A percentile compares a stretch with the other conserved stretches of the same genome.
These are phyloP conservation scores for Drosophila albomicans DNA, from an alignment of 1,140 invertebrate species.

Conservation along the genomic window DNA sequence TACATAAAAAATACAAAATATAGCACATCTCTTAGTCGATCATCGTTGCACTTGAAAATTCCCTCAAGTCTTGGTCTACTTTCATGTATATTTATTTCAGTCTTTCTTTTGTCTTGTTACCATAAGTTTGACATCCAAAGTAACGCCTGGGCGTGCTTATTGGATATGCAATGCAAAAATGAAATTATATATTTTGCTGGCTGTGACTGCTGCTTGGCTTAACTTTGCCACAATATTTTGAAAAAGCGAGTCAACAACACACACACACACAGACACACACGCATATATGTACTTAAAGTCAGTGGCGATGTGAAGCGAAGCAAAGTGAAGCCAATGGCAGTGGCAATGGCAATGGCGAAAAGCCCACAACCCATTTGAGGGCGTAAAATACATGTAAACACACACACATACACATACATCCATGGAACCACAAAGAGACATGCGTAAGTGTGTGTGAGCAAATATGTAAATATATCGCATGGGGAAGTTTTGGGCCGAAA, in stretches of 20 bases:
- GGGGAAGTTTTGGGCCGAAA: constrained; percentile 23
- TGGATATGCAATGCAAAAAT: constrained; percentile 74
- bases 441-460: constrained; percentile 8
- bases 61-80: neutral
- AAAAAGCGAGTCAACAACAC: constrained; percentile 34
- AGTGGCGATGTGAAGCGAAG: neutral
- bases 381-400: constrained; percentile 35
- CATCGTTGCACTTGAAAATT: too few species aligned
- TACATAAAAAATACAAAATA: neutral
- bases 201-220: constrained; percentile 35
- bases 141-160: constrained; percentile 55
- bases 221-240: constrained; percentile 56
- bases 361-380: constrained; percentile 29
- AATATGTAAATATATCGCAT: constrained; percentile 34
- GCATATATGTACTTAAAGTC: neutral
- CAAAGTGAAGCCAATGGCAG: neutral
- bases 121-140: constrained; percentile 52
- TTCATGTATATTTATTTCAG: constrained; percentile 11
- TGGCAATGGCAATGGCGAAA: constrained; percentile 7
- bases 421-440: constrained; percentile 1
- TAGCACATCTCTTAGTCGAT: neutral
- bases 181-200: constrained; percentile 70
- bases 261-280: neutral
- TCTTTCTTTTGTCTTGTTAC: constrained; percentile 27
- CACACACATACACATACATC: neutral